Percentiles rank a stretch among this genome's conserved stretches.
Evolutionary conservation across 2,888 invertebrate species (phyloP).

Genomic region (Amphiduros pacificus): DNA sequence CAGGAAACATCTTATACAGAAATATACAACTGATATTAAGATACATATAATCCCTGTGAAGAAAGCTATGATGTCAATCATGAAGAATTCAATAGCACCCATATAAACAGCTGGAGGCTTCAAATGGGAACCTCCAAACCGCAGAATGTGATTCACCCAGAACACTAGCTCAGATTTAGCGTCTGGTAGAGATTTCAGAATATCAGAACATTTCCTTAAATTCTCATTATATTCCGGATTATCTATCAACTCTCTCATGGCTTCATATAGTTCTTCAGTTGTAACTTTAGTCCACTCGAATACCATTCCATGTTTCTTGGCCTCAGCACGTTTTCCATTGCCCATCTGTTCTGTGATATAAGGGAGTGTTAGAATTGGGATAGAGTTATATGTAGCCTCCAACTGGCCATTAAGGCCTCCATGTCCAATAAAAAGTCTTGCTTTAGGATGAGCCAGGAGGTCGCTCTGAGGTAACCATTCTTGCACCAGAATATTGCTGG

Average conservation of each 20-base stretch:
- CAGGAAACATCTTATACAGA: too few relatives aligned
- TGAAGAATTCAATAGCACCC: neutral
- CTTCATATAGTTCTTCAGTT: conserved; percentile 4
- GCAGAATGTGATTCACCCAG: conserved; percentile 14
- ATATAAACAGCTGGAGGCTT: conserved; percentile 8
- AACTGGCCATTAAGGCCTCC: conserved; percentile 20
- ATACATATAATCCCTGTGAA: too few relatives aligned
- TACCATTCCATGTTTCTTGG: conserved; percentile 6
- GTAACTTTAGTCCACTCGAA: conserved; percentile 4
- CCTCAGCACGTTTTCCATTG: conserved; percentile 1
- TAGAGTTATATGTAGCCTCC: conserved; percentile 20
- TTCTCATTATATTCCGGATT: conserved; percentile 1
- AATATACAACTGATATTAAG: too few relatives aligned
- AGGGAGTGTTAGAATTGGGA: conserved; percentile 20
- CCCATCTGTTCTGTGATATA: conserved; percentile 13
- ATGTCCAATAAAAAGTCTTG: conserved; percentile 21
- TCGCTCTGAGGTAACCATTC: conserved; percentile 16
- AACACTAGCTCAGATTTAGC: conserved; percentile 4
- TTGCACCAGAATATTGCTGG: neutral
- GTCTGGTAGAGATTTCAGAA: conserved; percentile 10
- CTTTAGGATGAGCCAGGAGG: conserved; percentile 17
- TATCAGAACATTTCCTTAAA: conserved; percentile 16
- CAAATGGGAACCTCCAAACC: conserved; percentile 10
- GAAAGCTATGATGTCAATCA: too few relatives aligned
- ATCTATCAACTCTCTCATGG: conserved; percentile 10